Percentiles rank a stretch among this genome's conserved stretches.
phyloP scores from a whole-genome alignment of 1,140 invertebrate species.

The Sinonovacula constricta region DNA sequence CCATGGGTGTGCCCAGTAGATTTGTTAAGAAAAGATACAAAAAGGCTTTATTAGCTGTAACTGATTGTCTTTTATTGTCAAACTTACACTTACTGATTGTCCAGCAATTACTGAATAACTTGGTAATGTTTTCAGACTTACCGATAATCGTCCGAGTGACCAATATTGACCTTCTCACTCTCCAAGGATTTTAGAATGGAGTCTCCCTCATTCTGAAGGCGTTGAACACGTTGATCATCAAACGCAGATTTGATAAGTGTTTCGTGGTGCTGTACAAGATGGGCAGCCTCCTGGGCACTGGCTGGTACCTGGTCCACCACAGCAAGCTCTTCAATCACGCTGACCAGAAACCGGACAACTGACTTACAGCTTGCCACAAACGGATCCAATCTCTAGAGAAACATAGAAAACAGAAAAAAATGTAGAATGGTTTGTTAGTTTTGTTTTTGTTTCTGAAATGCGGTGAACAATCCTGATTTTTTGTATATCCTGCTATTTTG shows the following conservation, averaged over 20 bases:
- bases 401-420: conserved; percentile 14
- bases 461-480: too few species aligned
- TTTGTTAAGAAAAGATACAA: too few species aligned
- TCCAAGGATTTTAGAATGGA: conserved; percentile 67
- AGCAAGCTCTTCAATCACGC: conserved; percentile 68
- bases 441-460: too few species aligned
- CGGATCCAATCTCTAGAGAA: conserved; percentile 75
- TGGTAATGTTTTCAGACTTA: too few species aligned
- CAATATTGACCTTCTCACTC: conserved; percentile 56
- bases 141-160: conserved; percentile 73
- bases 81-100: too few species aligned
- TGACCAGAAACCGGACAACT: conserved; percentile 68
- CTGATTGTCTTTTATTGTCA: too few species aligned
- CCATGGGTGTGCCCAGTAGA: too few species aligned
- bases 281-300: conserved; percentile 57
- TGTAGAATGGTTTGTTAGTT: too few species aligned
- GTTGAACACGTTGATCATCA: conserved; percentile 67
- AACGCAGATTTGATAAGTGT: conserved; percentile 63
- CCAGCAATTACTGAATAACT: too few species aligned
- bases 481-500: too few species aligned
- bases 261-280: conserved; percentile 73
- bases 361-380: conserved; percentile 73
- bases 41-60: too few species aligned
- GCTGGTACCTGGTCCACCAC: conserved; percentile 57
- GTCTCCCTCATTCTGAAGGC: conserved; percentile 72